Base-by-base conservation (phyloP, 2,113 vertebrate species). In the Salvelinus fontinalis region DNA sequence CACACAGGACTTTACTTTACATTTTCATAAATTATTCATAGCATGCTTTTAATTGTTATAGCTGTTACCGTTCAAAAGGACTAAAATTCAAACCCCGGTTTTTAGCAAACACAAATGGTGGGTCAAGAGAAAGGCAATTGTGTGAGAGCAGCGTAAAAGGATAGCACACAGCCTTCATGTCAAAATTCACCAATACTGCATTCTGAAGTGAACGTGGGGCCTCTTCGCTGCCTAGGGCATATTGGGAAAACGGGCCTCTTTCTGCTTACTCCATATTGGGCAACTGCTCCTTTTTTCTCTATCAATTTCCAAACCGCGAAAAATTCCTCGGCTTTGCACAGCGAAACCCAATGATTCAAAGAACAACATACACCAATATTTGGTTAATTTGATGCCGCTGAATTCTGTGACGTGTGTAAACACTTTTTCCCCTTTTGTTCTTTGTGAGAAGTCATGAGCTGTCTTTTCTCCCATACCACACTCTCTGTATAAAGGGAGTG, bases 211-310 rank as follows among this genome's bases (percentile, higher is more conserved):
- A 89, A 88, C 81, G 85, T 73, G 84, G 85, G 84, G 89, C 87
- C 89, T 90, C 89, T 84, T 88, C 81, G 78, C 85, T 71, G 59
- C 75, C 76, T 80, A 22, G 59, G 78, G 76, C 78, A 83, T 82
- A 81, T 79, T 84, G 85, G 85, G 88, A 79, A 87, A 87, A 82
- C 70, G 75, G 89, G 88, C 89, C 87, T 89, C 88, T 87, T 84
- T 68, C 68, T 83, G 81, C 79, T 86, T 78, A 77, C 77, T 81
- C 77, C 59, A 75, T 82, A 79, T 82, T 86, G 77, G 70, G 86
- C 78, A 86, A 86, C 78, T 80, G 74, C 65, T 73, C 78, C 83
- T 85, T 84, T 60, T 54, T 27, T 68, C 31, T 68, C 29, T 44
- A 27, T 18, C 29, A 67, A 84, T 81, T 82, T 81, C 73, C 27